Evolutionary conservation across 2,113 vertebrate genomes (phyloP).

Genomic region (Anhinga anhinga): DNA sequence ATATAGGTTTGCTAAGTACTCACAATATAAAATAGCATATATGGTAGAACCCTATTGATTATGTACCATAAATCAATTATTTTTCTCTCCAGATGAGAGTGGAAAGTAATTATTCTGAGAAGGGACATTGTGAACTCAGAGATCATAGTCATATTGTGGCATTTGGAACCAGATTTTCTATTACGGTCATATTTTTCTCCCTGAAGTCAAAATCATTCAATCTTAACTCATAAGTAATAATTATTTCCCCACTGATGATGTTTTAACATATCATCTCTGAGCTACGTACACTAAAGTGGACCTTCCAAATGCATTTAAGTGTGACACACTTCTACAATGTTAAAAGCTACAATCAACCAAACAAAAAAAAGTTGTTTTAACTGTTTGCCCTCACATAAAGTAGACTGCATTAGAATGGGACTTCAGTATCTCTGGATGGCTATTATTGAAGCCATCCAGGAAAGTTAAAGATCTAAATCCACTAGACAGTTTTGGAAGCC

Average conservation of each 20-base stretch:
- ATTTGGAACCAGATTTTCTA: neutral
- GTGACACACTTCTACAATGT: neutral
- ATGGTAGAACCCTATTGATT: neutral
- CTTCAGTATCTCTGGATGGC: neutral
- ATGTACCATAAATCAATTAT: neutral
- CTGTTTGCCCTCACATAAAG: neutral
- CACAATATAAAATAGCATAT: neutral
- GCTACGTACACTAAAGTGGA: neutral
- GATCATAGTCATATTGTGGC: neutral
- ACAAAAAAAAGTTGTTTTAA: neutral
- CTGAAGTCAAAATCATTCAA: neutral
- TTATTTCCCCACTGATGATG: neutral
- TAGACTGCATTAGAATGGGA: neutral
- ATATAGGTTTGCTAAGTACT: neutral
- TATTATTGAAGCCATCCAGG: neutral
- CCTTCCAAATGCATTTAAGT: neutral
- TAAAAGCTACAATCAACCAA: neutral
- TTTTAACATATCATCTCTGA: neutral
- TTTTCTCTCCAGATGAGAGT: neutral
- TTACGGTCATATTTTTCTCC: neutral
- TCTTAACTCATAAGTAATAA: neutral
- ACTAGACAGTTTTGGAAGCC: neutral
- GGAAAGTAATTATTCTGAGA: constrained; percentile 9
- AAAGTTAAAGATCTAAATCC: neutral
- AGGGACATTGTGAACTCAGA: neutral